Conservation (phyloP, 2,888 invertebrate genomes). For the Sarcophaga variegata region DNA sequence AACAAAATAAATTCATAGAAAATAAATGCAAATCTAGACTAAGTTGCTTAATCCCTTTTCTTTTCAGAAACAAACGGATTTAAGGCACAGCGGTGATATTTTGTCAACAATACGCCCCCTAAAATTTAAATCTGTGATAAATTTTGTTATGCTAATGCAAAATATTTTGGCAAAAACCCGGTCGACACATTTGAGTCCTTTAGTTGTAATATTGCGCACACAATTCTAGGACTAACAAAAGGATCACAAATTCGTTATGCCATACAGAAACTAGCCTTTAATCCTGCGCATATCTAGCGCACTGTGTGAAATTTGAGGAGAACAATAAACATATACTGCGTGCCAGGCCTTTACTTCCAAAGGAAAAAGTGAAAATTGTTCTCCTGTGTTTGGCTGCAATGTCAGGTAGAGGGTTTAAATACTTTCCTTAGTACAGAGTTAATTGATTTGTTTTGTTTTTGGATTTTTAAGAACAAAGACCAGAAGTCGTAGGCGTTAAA, state of each 20-base stretch:
- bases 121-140: background rate
- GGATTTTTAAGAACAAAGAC: background rate
- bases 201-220: slow-evolving; percentile 49
- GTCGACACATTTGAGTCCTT: background rate
- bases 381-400: background rate
- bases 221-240: slow-evolving; percentile 10
- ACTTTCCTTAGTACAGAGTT: background rate
- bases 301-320: background rate
- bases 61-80: background rate
- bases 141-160: slow-evolving; percentile 18
- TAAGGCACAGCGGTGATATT: slow-evolving; percentile 48
- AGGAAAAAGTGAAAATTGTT: slow-evolving; percentile 58
- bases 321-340: background rate
- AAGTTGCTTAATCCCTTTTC: slow-evolving; percentile 18
- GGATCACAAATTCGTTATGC: slow-evolving; percentile 24
- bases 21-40: too few relatives aligned
- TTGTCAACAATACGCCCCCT: slow-evolving; percentile 62
- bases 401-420: slow-evolving; percentile 36
- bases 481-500: slow-evolving; percentile 28
- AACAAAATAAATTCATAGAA: slow-evolving; percentile 2
- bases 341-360: background rate
- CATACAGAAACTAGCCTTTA: background rate
- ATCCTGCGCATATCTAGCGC: slow-evolving; percentile 10
- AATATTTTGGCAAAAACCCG: slow-evolving; percentile 35
- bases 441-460: slow-evolving; percentile 55